Base-by-base conservation (phyloP, 53 echinoderm and acorn worm species). In the Glandiceps talaboti region DNA sequence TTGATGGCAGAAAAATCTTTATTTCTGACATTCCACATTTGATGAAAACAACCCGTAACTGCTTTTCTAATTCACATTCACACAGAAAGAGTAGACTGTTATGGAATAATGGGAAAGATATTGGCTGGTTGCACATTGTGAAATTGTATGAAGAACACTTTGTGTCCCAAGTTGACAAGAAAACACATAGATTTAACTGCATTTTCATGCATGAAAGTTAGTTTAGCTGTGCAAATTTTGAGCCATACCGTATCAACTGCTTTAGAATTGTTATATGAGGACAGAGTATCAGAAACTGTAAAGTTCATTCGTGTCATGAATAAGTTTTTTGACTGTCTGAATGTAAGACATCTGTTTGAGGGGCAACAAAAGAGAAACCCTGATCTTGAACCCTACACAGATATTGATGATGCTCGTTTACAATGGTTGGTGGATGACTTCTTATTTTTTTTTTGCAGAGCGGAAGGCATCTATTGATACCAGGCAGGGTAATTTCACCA, bases 11-110 rank as follows among this genome's bases (percentile, higher is more conserved):
- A 29, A 74, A 87, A 14, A 87, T 79, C 73, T 84, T 73, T 32
- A 32, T 86, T 81, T 80, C 84, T 81, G 90, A 90, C 33, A 86
- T 81, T n/a, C 89, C 86, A 28, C 86, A 86, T 75, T 32, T 90
- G 0, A 74, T 90, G 0, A 90, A 90, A 73, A 83, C 77, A n/a
- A 84, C 81, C 30, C 29, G 84, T 33, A 81, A 77, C 1, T 87
- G 87, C 29, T 31, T 84, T 20, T 14, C 79, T n/a, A 75, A 84
- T 31, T 79, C 87, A 78, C n/a, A 73, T 1, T 80, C 87, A 30
- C n/a, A n/a, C n/a, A n/a, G n/a, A n/a, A n/a, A n/a, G n/a, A n/a
- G n/a, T n/a, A n/a, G n/a, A 76, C 28, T 30, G 28, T 75, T 72
- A 31, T 82, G 72, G 87, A 75, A 20, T 31, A 83, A 75, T 80